Evolutionary conservation across 2,113 vertebrate genomes (phyloP).

Genomic region (Crotalus viridis): DNA sequence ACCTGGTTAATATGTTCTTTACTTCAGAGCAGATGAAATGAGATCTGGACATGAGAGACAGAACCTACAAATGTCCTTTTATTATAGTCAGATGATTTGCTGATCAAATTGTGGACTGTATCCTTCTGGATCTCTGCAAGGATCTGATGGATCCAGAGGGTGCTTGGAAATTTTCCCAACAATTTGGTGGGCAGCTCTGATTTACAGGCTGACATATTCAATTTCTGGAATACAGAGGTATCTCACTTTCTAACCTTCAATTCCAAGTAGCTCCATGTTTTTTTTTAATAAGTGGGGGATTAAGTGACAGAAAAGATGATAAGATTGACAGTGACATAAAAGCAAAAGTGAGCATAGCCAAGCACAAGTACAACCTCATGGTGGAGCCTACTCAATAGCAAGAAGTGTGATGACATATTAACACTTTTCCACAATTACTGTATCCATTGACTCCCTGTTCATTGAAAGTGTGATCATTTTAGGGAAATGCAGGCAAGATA

Average conservation of each 20-base stretch:
- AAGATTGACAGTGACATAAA: background rate
- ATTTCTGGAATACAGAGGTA: background rate
- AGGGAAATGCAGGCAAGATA: background rate
- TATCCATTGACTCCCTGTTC: background rate
- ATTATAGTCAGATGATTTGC: background rate
- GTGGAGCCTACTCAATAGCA: background rate
- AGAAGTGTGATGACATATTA: background rate
- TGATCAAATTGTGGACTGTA: background rate
- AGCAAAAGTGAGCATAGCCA: background rate
- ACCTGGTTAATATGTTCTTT: background rate
- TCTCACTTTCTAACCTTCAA: background rate
- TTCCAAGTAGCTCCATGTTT: background rate
- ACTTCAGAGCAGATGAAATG: background rate
- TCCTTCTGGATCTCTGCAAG: background rate
- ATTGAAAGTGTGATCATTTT: background rate
- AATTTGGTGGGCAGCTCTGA: background rate
- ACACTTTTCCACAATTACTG: background rate
- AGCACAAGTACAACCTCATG: background rate
- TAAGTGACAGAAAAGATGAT: background rate
- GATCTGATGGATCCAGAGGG: background rate
- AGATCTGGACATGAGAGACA: background rate
- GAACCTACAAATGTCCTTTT: background rate
- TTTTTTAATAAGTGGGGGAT: background rate
- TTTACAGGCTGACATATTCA: background rate
- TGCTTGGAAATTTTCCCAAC: background rate